phyloP scores from a whole-genome alignment of 2,113 vertebrate species.

The Sciurus niger region DNA sequence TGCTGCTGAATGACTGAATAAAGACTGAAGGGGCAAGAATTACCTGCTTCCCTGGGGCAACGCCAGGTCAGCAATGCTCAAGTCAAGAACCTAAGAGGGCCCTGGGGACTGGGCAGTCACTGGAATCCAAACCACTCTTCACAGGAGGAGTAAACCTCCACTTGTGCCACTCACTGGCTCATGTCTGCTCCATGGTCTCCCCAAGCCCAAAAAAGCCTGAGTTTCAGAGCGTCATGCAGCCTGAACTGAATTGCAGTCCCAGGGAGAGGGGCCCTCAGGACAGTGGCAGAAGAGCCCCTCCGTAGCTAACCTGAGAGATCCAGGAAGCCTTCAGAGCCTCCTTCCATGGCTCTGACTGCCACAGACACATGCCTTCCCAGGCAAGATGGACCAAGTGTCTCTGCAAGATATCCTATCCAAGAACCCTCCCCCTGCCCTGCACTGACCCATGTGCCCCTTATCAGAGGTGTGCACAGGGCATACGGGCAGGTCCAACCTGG shows the following conservation, averaged over 20 bases:
- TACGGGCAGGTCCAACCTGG: neutral
- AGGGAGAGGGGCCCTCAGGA: neutral
- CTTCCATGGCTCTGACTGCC: neutral
- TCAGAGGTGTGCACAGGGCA: neutral
- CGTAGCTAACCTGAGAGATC: neutral
- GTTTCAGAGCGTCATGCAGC: neutral
- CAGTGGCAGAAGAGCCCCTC: too few relatives aligned
- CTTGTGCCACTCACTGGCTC: neutral
- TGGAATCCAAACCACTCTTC: slow-evolving; percentile 28
- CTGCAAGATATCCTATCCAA: too few relatives aligned
- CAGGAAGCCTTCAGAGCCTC: neutral
- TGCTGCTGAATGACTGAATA: slow-evolving; percentile 29
- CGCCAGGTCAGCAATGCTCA: slow-evolving; percentile 55
- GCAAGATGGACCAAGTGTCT: neutral
- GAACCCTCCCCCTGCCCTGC: neutral
- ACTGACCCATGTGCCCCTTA: neutral
- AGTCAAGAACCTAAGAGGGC: slow-evolving; percentile 74
- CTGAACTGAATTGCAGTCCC: too few relatives aligned
- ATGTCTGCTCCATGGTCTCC: neutral
- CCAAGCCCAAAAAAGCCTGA: neutral
- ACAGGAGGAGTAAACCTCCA: neutral
- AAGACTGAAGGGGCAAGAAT: slow-evolving; percentile 28
- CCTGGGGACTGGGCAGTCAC: neutral
- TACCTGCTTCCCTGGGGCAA: slow-evolving; percentile 62
- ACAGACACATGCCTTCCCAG: accelerated